Conservation (phyloP, 1,140 invertebrate genomes). For the Acyrthosiphon pisum region DNA sequence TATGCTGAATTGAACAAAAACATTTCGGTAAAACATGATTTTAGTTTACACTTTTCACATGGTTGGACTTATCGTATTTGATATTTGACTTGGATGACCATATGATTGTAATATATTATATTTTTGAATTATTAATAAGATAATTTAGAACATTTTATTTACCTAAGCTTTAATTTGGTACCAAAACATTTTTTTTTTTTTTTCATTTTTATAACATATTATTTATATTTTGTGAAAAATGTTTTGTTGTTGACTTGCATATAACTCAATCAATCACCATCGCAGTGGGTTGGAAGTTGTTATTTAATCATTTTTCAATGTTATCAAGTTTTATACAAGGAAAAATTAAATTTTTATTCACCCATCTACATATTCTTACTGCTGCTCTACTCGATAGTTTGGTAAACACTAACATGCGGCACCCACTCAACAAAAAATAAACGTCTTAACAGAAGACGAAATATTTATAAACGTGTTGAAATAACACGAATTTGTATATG, state of each 20-base stretch:
- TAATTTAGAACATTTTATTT: too few species aligned
- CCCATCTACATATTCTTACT: background rate
- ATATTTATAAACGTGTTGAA: conserved; percentile 14
- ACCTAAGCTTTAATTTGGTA: too few species aligned
- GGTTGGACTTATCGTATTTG: background rate
- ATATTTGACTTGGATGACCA: too few species aligned
- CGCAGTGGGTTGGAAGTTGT: background rate
- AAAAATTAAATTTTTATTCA: background rate
- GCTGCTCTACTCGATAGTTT: background rate
- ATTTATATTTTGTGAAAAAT: background rate
- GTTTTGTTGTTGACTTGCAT: background rate
- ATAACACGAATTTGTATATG: background rate
- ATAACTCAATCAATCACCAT: background rate
- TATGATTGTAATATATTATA: too few species aligned
- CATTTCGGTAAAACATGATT: background rate
- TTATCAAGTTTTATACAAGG: background rate
- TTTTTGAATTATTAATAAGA: too few species aligned
- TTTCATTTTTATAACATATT: too few species aligned
- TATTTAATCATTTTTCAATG: background rate
- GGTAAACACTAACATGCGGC: background rate
- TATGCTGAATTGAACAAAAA: background rate
- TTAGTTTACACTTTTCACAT: background rate
- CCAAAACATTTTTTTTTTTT: too few species aligned
- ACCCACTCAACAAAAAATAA: background rate
- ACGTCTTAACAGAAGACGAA: background rate